Evolutionary conservation across 2,113 vertebrate species (phyloP).

Genomic region (Dicaeum eximium): DNA sequence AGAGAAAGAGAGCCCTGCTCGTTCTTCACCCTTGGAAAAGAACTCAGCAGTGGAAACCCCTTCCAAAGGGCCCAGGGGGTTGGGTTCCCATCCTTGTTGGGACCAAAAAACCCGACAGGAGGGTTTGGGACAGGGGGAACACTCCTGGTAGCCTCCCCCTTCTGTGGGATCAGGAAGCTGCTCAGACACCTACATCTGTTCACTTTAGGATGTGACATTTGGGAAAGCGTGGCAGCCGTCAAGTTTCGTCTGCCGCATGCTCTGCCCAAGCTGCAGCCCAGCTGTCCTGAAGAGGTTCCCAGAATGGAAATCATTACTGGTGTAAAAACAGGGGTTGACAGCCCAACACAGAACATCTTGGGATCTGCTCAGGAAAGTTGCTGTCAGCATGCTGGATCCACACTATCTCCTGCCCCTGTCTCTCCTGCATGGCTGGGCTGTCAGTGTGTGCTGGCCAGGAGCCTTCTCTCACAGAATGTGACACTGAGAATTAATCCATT

Average conservation of each 20-base stretch:
- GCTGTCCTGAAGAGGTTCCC: constrained; percentile 5
- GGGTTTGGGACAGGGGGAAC: neutral
- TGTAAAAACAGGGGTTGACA: neutral
- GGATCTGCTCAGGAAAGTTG: constrained; percentile 30
- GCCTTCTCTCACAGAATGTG: neutral
- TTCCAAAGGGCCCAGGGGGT: no score
- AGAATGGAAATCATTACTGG: constrained; percentile 10
- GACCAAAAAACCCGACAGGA: no score
- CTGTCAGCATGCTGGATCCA: neutral
- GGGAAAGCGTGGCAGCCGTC: neutral
- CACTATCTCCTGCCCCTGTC: neutral
- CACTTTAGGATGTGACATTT: neutral
- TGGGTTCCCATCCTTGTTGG: no score
- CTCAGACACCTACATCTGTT: neutral
- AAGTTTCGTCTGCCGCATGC: neutral
- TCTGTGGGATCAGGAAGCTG: neutral
- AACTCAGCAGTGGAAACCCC: no score
- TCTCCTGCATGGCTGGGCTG: neutral
- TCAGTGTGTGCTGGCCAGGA: neutral
- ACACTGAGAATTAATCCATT: neutral
- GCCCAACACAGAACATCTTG: neutral
- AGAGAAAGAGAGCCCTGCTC: no score
- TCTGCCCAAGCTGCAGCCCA: neutral
- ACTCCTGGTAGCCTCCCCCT: neutral
- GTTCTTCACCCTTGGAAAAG: no score